phyloP scores from a whole-genome alignment of 2,113 vertebrate species.

The Plestiodon gilberti region DNA sequence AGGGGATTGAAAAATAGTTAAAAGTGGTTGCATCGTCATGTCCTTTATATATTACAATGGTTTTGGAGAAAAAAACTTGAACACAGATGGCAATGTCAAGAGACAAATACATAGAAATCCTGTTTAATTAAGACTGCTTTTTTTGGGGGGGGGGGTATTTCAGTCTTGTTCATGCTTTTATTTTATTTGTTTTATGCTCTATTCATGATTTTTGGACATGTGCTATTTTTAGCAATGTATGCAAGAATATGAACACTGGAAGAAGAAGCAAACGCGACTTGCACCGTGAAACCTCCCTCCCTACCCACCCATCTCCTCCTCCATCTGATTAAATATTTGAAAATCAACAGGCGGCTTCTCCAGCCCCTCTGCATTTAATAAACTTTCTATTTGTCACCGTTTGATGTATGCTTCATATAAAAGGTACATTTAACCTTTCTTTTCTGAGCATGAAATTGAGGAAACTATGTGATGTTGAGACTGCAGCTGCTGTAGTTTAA shows the following conservation, averaged over 20 bases:
- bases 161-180: neutral
- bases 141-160: too few species aligned
- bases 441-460: conserved; percentile 60
- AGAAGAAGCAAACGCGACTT: neutral
- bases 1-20: neutral
- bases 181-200: neutral
- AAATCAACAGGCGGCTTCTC: neutral
- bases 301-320: neutral
- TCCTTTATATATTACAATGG: neutral
- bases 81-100: neutral
- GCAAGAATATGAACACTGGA: neutral
- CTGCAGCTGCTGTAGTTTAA: conserved; percentile 53
- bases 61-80: conserved; percentile 9
- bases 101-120: conserved; percentile 2
- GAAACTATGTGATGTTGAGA: conserved; percentile 65
- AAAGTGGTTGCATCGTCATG: neutral
- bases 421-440: conserved; percentile 67
- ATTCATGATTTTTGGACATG: neutral
- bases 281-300: neutral
- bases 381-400: conserved; percentile 59
- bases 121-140: neutral
- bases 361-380: conserved; percentile 30
- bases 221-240: neutral
- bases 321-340: conserved; percentile 15
- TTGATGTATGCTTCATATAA: conserved; percentile 42